These are phyloP conservation scores for Nothoprocta perdicaria DNA, from an alignment of 2,113 vertebrate species.

Conservation along the genomic window DNA sequence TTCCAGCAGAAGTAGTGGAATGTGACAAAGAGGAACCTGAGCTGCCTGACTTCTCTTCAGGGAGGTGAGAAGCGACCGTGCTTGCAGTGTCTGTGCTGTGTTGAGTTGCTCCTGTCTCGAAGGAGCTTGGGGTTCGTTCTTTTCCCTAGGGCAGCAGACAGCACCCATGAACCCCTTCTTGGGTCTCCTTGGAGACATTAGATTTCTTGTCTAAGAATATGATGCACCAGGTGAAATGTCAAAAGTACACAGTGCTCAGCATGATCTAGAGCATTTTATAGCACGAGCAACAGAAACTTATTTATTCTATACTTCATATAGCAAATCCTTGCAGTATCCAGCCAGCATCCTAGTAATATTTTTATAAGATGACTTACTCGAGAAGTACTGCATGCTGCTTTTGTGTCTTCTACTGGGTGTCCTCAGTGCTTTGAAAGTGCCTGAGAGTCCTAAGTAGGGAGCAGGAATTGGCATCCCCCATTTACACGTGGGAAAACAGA, in stretches of 20 bases:
- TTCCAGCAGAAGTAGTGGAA: neutral
- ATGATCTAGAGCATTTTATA: neutral
- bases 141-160: fast-evolving
- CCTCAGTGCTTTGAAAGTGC: neutral
- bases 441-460: neutral
- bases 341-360: neutral
- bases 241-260: neutral
- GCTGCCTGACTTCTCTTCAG: neutral
- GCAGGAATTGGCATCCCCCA: slow-evolving; percentile 6
- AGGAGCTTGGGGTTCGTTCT: neutral
- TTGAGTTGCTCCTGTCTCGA: fast-evolving
- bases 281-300: neutral
- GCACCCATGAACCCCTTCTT: neutral
- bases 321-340: neutral
- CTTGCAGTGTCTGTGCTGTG: neutral
- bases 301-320: neutral
- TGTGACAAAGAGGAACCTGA: neutral
- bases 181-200: neutral
- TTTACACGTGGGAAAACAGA: slow-evolving; percentile 25
- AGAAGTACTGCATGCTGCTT: neutral
- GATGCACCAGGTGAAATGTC: neutral
- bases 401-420: neutral
- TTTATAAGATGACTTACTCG: neutral
- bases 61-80: neutral
- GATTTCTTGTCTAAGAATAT: neutral